These are phyloP conservation scores for Andrena dorsata DNA, from an alignment of 2,888 invertebrate genomes.

Conservation along the genomic window DNA sequence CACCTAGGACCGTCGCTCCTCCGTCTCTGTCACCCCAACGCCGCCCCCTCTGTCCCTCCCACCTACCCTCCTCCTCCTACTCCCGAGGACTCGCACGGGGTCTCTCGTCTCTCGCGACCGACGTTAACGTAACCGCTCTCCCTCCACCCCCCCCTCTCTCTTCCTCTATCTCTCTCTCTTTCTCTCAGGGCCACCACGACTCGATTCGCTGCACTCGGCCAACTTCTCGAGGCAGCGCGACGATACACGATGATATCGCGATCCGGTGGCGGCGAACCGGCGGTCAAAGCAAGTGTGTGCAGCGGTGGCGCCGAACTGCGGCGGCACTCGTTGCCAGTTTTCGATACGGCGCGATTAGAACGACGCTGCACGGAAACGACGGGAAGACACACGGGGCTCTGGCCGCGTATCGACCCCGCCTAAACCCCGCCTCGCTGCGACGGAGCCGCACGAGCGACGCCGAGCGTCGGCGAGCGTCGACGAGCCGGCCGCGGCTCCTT, in stretches of 20 bases:
- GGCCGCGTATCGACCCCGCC: slow-evolving; percentile 82
- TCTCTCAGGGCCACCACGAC: slow-evolving; percentile 33
- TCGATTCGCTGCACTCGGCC: slow-evolving; percentile 52
- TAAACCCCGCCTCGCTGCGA: slow-evolving; percentile 80
- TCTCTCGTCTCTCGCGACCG: slow-evolving; percentile 50
- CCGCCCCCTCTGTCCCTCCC: slow-evolving; percentile 14
- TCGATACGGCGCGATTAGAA: slow-evolving; percentile 73
- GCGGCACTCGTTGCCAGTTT: slow-evolving; percentile 58
- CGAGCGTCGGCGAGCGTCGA: slow-evolving; percentile 74
- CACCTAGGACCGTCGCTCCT: not conserved
- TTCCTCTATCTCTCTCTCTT: not conserved
- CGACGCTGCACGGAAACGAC: slow-evolving; percentile 76
- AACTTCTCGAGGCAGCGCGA: slow-evolving; percentile 39
- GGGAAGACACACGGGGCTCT: slow-evolving; percentile 67
- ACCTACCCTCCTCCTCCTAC: slow-evolving; percentile 27
- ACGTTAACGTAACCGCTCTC: slow-evolving; percentile 51
- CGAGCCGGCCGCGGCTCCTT: slow-evolving; percentile 39
- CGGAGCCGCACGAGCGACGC: slow-evolving; percentile 73
- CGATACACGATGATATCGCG: slow-evolving; percentile 58
- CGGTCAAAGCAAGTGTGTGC: slow-evolving; percentile 49
- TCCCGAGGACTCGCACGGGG: slow-evolving; percentile 35
- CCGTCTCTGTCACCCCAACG: slow-evolving; percentile 27
- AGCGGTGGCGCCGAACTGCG: slow-evolving; percentile 65
- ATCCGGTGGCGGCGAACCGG: slow-evolving; percentile 22
- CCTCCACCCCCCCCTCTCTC: slow-evolving; percentile 21